Conservation (phyloP, 2,888 invertebrate genomes). For the Sipunculus nudus region DNA sequence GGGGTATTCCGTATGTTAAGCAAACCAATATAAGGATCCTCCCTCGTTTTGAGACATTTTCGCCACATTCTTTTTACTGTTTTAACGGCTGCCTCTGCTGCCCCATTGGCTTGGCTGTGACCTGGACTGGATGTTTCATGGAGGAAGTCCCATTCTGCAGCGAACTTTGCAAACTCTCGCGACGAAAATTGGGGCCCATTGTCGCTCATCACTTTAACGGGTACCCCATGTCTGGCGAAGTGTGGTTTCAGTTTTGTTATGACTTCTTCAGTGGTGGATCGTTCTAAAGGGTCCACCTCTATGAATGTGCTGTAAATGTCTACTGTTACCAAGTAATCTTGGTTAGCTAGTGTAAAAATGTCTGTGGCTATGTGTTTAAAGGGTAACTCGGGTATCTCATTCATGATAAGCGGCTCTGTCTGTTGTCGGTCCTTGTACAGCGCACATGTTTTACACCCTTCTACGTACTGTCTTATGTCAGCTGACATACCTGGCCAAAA, state of each 20-base stretch:
- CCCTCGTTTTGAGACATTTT: constrained; percentile 4
- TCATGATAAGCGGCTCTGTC: constrained; percentile 19
- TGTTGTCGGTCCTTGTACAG: neutral
- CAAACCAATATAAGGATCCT: constrained; percentile 9
- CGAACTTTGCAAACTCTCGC: constrained; percentile 25
- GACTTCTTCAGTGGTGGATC: constrained; percentile 22
- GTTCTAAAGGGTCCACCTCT: constrained; percentile 26
- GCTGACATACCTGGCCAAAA: constrained; percentile 3
- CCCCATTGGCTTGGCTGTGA: constrained; percentile 36
- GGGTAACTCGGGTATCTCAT: constrained; percentile 28
- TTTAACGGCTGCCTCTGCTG: constrained; percentile 38
- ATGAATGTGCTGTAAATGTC: constrained; percentile 36
- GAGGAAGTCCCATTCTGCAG: constrained; percentile 30
- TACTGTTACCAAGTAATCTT: constrained; percentile 34
- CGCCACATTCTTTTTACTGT: constrained; percentile 32
- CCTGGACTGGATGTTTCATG: constrained; percentile 32
- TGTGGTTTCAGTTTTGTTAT: constrained; percentile 18
- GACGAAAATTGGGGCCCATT: constrained; percentile 33
- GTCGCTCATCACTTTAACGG: constrained; percentile 25
- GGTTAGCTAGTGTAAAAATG: constrained; percentile 25
- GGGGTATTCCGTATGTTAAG: constrained; percentile 7
- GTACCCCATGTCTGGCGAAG: constrained; percentile 28
- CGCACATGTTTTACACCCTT: constrained; percentile 3
- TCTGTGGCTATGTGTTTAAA: constrained; percentile 36
- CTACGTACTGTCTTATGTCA: constrained; percentile 1